Conservation (phyloP, 1,140 invertebrate species). For the Drosophila asahinai region DNA sequence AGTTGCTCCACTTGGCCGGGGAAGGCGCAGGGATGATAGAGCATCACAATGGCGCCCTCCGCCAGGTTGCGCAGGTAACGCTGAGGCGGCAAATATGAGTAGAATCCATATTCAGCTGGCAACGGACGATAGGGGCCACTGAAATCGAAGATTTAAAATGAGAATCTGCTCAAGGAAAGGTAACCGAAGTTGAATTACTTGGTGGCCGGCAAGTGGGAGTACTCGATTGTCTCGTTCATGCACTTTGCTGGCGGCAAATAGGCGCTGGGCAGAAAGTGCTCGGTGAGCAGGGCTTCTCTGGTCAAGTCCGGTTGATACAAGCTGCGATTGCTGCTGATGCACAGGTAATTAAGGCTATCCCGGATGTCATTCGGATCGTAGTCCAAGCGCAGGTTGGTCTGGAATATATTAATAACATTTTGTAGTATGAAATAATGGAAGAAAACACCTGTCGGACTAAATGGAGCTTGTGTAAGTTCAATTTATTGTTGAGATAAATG, state of each 20-base stretch:
- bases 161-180: neutral
- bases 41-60: conserved; percentile 93
- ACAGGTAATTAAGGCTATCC: conserved; percentile 88
- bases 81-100: conserved; percentile 92
- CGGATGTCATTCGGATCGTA: conserved; percentile 88
- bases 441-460: neutral
- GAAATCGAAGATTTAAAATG: conserved; percentile 58
- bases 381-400: conserved; percentile 90
- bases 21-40: conserved; percentile 95
- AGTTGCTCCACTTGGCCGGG: conserved; percentile 88
- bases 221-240: conserved; percentile 89
- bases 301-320: conserved; percentile 85
- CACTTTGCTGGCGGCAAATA: conserved; percentile 89
- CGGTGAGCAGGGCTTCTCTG: conserved; percentile 86
- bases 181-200: conserved; percentile 85
- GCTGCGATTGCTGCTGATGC: conserved; percentile 79
- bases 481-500: too few relatives aligned
- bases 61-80: conserved; percentile 94
- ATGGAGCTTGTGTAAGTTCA: neutral
- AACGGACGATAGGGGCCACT: conserved; percentile 93
- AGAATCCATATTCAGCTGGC: conserved; percentile 94
- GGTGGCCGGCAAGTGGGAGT: conserved; percentile 88
- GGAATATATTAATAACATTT: neutral
- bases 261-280: conserved; percentile 87
- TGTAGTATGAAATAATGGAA: neutral